A percentile compares a stretch with the other conserved stretches of the same genome.
Conservation (phyloP, 2,113 vertebrate species). For the Suricata suricatta region DNA sequence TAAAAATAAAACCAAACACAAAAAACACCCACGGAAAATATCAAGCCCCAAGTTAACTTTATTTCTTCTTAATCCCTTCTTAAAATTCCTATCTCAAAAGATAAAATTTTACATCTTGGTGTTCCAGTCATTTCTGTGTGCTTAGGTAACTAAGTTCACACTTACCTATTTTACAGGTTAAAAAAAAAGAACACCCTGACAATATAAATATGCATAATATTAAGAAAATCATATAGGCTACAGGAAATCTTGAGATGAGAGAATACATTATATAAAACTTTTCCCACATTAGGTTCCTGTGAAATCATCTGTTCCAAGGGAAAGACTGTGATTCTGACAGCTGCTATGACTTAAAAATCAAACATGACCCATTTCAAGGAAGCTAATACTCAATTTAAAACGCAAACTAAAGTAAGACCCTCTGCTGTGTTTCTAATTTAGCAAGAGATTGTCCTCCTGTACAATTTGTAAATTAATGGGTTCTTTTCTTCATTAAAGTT, state of each 20-base stretch:
- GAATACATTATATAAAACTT: not conserved
- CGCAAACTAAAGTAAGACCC: not conserved
- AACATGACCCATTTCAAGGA: conserved; percentile 21
- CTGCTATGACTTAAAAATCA: not conserved
- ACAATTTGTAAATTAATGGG: conserved; percentile 16
- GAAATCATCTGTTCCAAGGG: not conserved
- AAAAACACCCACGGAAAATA: not conserved
- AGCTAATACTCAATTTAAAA: conserved; percentile 6
- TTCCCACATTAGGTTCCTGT: not conserved
- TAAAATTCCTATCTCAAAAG: conserved; percentile 23
- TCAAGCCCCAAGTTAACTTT: conserved; percentile 34
- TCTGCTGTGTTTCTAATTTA: conserved; percentile 30
- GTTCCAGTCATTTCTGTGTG: conserved; percentile 21
- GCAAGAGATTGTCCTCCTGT: not conserved
- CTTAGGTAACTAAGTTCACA: not conserved
- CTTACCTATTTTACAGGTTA: not conserved
- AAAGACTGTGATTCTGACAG: not conserved
- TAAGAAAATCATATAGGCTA: conserved; percentile 21
- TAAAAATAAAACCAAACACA: conserved; percentile 39
- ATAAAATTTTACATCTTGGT: conserved; percentile 25
- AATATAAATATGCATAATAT: conserved; percentile 40
- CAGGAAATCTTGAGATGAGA: not conserved
- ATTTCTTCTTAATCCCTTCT: conserved; percentile 44
- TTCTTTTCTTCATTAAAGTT: conserved; percentile 26
- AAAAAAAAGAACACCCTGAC: not conserved